Evolutionary conservation across 1,140 invertebrate genomes (phyloP).

Genomic region (Drosophila baimaii): DNA sequence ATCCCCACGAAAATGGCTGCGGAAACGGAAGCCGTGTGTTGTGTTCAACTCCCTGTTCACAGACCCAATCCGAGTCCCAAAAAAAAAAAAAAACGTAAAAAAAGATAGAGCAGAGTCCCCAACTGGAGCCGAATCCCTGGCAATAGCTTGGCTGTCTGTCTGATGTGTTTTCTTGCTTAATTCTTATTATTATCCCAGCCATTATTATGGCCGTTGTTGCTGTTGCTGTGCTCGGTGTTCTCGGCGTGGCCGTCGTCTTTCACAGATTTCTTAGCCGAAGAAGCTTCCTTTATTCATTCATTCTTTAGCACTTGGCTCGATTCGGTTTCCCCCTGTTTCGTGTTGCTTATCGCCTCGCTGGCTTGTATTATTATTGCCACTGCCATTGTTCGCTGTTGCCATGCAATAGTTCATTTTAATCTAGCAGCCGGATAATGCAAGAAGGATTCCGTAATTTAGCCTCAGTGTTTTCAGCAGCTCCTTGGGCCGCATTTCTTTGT

Average conservation of each 20-base stretch:
- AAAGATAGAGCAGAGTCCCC: constrained; percentile 25
- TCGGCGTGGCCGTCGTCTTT: constrained; percentile 53
- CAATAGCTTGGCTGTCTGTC: constrained; percentile 58
- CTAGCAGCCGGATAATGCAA: constrained; percentile 81
- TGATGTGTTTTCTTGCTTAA: constrained; percentile 82
- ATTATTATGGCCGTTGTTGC: constrained; percentile 73
- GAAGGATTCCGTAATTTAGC: constrained; percentile 79
- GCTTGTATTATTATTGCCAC: constrained; percentile 80
- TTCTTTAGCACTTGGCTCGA: constrained; percentile 66
- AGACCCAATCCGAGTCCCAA: constrained; percentile 35
- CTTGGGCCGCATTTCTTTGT: constrained; percentile 57
- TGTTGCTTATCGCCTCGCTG: constrained; percentile 81
- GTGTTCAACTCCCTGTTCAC: constrained; percentile 48
- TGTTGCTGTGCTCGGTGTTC: constrained; percentile 24
- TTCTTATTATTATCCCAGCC: constrained; percentile 82
- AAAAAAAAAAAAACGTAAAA: constrained; percentile 21
- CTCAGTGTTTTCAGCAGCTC: constrained; percentile 35
- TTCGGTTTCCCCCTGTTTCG: constrained; percentile 54
- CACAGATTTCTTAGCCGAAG: constrained; percentile 63
- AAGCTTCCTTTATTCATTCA: constrained; percentile 55
- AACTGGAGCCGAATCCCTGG: constrained; percentile 28
- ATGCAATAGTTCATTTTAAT: constrained; percentile 83
- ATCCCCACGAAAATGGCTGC: constrained; percentile 81
- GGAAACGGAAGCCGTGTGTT: constrained; percentile 81
- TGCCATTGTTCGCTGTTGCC: constrained; percentile 73